phyloP scores from a whole-genome alignment of 2,888 invertebrate species.

The Cephus nigrinus region DNA sequence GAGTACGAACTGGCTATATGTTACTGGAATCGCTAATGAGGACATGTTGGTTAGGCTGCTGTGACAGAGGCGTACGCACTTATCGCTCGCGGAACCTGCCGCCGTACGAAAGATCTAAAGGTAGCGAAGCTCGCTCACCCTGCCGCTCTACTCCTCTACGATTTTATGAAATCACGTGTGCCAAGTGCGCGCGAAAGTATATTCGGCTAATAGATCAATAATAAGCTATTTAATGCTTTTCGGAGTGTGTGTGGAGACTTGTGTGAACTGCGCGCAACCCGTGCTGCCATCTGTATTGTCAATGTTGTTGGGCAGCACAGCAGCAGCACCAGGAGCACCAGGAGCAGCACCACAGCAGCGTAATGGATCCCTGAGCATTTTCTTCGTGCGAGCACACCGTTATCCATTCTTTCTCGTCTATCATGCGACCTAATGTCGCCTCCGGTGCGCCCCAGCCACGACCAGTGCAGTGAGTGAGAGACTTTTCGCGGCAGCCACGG shows the following conservation, averaged over 20 bases:
- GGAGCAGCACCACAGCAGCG: conserved; percentile 50
- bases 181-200: conserved; percentile 54
- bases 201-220: conserved; percentile 64
- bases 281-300: conserved; percentile 86
- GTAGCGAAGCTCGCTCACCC: neutral
- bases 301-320: conserved; percentile 75
- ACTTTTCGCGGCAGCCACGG: conserved; percentile 13
- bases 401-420: conserved; percentile 27
- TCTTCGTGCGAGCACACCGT: conserved; percentile 47
- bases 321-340: conserved; percentile 16
- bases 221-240: conserved; percentile 63
- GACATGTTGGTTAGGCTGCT: conserved; percentile 70
- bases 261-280: conserved; percentile 62
- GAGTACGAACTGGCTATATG: conserved; percentile 58
- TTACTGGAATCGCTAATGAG: conserved; percentile 68
- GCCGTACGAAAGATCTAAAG: neutral
- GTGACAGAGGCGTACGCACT: conserved; percentile 55
- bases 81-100: conserved; percentile 14
- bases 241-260: conserved; percentile 35
- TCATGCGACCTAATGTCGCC: conserved; percentile 37
- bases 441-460: conserved; percentile 39
- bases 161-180: conserved; percentile 45
- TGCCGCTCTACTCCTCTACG: conserved; percentile 4
- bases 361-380: conserved; percentile 66
- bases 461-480: conserved; percentile 37